phyloP scores from a whole-genome alignment of 2,888 invertebrate species.

The Ochropleura leucogaster region DNA sequence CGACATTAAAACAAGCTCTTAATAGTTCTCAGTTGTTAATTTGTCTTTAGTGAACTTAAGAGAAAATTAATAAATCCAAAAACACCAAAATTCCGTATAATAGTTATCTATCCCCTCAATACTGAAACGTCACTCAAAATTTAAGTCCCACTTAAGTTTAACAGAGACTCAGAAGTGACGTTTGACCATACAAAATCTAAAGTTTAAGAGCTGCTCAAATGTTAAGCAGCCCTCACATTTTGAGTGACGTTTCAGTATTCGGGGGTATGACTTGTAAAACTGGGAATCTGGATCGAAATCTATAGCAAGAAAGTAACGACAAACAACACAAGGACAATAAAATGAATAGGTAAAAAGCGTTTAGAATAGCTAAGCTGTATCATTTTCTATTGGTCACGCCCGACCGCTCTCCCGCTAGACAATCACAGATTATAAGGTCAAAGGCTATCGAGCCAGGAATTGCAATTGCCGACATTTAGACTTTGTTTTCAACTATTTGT shows the following conservation, averaged over 20 bases:
- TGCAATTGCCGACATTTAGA: conserved; percentile 38
- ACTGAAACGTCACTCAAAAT: too few species aligned
- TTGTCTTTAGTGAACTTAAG: neutral
- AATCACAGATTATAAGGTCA: conserved; percentile 48
- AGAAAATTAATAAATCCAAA: neutral
- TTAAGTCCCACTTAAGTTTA: too few species aligned
- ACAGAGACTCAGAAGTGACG: too few species aligned
- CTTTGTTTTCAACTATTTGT: conserved; percentile 15
- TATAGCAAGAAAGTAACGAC: neutral
- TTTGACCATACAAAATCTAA: too few species aligned
- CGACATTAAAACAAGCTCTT: neutral
- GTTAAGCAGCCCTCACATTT: too few species aligned
- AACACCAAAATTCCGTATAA: neutral
- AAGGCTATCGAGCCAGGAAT: conserved; percentile 62
- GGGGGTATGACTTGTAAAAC: neutral
- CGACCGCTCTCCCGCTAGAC: conserved; percentile 35
- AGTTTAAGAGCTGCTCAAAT: too few species aligned
- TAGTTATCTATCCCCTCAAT: too few species aligned
- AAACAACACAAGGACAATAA: neutral
- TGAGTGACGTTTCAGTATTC: too few species aligned
- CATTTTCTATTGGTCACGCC: conserved; percentile 52
- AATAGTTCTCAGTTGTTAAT: neutral
- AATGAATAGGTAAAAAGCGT: conserved; percentile 17
- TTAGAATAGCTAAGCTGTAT: conserved; percentile 25
- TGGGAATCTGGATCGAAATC: neutral